Base-by-base conservation (phyloP, 2,797 vertebrate genomes). In the Gila robusta region DNA sequence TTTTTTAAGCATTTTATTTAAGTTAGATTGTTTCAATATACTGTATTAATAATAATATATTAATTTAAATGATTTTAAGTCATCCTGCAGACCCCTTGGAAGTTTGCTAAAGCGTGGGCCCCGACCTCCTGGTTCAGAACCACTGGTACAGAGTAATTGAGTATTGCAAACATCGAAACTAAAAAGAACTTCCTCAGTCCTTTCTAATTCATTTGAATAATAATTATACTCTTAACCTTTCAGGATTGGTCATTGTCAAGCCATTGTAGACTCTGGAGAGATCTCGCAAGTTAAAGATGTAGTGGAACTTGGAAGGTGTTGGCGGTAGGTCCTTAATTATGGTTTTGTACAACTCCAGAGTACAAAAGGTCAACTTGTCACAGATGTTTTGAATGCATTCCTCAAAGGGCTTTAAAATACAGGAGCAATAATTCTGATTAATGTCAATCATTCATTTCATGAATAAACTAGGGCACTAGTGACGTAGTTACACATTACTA, bases 261-360 rank as follows among this genome's bases (percentile, higher is more conserved):
- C 98, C 98, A 0, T 96, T 96, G 92, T 96, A 99, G 70, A 99
- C 90, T 86, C 98, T 94, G 0, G 98, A 99, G 81, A 99, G 94
- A 87, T 99, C 98, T 8, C 98, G 94, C 71, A 99, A 94, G 91
- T 99, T 99, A 89, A 99, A 99, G 93, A 98, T 98, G 89, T 99
- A 99, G 91, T 99, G 98, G 90, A 99, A 99, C 92, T 98, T 99
- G 7, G 98, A 99, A 4, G 98, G 98, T 47, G 98, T 99, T 14
- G 98, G 97, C 0, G 97, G 98, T 52, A 99, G 91, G 37, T 98
- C 97, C 91, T 91, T 95, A 83, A 98, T 91, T 16, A 99, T 96
- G 87, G 32, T 91, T 89, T 95, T 97, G 91, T 99, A 99, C 44
- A 99, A 96, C 16, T 95, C 91, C 92, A 99, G 88, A 0, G 98